Conservation (phyloP, 2,113 vertebrate species). For the Odocoileus virginianus region DNA sequence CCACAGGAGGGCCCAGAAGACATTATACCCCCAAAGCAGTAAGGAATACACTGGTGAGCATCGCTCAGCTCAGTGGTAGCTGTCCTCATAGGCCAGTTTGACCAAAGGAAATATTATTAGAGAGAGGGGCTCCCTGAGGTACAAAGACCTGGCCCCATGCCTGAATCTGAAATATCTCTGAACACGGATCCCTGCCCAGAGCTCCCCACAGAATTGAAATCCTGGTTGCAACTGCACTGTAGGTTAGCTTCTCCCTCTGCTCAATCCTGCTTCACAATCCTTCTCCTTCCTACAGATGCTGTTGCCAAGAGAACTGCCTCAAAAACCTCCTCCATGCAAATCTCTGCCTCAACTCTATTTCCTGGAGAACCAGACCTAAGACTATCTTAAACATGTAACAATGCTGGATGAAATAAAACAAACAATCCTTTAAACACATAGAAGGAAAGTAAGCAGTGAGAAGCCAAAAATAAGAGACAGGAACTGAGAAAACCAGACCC, state of each 20-base stretch:
- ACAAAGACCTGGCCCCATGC: neutral
- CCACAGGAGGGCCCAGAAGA: neutral
- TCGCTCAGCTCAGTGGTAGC: neutral
- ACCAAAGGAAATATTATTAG: neutral
- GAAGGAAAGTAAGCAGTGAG: neutral
- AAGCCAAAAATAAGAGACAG: neutral
- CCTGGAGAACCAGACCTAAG: neutral
- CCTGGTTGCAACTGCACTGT: neutral
- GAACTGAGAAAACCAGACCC: neutral
- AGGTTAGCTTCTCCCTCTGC: neutral
- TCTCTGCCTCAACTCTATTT: neutral
- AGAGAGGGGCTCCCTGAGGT: neutral
- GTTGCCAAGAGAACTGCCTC: neutral
- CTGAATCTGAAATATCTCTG: neutral
- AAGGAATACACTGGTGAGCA: neutral
- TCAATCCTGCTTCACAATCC: neutral
- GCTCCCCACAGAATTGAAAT: neutral
- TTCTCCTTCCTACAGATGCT: neutral
- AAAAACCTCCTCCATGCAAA: neutral
- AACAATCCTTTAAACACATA: neutral
- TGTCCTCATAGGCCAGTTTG: neutral
- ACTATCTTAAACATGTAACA: neutral
- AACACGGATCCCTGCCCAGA: neutral
- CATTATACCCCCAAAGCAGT: neutral
- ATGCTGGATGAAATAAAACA: neutral